Evolutionary conservation across 2,113 vertebrate species (phyloP).

Genomic region (Capricornis sumatraensis): DNA sequence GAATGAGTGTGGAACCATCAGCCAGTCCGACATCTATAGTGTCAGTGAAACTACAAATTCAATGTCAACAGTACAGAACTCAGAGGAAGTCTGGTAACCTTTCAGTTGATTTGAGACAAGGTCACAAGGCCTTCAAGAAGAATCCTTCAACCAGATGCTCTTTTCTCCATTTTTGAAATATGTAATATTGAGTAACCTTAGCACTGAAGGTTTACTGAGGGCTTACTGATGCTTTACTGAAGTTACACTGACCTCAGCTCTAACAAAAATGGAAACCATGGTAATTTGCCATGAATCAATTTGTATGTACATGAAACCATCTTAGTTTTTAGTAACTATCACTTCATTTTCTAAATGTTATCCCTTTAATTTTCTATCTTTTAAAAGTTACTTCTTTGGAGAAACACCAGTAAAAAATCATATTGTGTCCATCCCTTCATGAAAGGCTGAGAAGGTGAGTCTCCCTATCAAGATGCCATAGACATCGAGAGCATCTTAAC

Average conservation of each 20-base stretch:
- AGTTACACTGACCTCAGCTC: neutral
- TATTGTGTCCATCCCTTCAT: neutral
- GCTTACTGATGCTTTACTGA: neutral
- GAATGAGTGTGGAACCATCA: neutral
- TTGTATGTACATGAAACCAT: neutral
- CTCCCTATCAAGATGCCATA: neutral
- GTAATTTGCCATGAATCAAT: neutral
- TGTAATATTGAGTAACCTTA: neutral
- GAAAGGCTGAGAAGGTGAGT: neutral
- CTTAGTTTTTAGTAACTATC: neutral
- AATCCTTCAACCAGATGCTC: neutral
- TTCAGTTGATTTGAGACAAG: neutral
- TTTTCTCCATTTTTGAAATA: neutral
- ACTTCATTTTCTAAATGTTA: neutral
- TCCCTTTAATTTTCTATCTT: neutral
- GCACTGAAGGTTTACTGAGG: neutral
- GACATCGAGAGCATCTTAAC: neutral
- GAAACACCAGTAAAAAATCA: constrained; percentile 24
- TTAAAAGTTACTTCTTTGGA: neutral
- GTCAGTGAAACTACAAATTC: neutral
- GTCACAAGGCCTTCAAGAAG: neutral
- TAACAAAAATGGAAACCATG: neutral
- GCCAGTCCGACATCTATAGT: neutral
- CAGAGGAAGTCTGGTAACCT: neutral
- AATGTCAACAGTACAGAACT: neutral